Conservation (phyloP, 92 coral and sea anemone species). For the Micromussa lordhowensis region DNA sequence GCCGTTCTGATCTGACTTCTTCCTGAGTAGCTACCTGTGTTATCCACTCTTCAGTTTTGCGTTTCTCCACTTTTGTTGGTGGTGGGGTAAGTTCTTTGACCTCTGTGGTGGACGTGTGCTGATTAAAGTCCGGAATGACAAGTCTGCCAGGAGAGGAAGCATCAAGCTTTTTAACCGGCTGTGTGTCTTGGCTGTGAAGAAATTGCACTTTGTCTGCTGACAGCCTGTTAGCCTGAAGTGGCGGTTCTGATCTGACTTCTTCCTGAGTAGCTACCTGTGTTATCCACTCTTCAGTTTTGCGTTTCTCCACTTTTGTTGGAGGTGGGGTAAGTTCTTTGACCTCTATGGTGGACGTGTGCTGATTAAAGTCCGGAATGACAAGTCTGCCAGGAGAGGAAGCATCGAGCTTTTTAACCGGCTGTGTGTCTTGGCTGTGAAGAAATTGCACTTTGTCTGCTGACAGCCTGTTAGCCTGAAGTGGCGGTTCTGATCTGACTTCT, state of each 20-base stretch:
- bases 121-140: slow-evolving; percentile 29
- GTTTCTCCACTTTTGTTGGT: neutral
- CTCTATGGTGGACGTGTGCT: neutral
- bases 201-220: slow-evolving; percentile 20
- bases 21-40: neutral
- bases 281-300: slow-evolving; percentile 6
- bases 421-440: neutral
- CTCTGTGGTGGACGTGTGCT: neutral
- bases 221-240: slow-evolving; percentile 7
- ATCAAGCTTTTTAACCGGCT: neutral
- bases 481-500: slow-evolving; percentile 6
- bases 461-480: neutral
- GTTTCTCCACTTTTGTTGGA: neutral
- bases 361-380: neutral
- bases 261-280: neutral
- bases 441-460: neutral
- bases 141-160: slow-evolving; percentile 1
- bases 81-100: neutral
- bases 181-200: neutral
- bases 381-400: neutral
- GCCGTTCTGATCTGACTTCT: slow-evolving; percentile 3
- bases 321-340: neutral
- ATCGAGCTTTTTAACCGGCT: too few species aligned
- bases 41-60: neutral
- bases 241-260: neutral